Base-by-base conservation (phyloP, 2,797 vertebrate genomes). In the Catostomus latipinnis region DNA sequence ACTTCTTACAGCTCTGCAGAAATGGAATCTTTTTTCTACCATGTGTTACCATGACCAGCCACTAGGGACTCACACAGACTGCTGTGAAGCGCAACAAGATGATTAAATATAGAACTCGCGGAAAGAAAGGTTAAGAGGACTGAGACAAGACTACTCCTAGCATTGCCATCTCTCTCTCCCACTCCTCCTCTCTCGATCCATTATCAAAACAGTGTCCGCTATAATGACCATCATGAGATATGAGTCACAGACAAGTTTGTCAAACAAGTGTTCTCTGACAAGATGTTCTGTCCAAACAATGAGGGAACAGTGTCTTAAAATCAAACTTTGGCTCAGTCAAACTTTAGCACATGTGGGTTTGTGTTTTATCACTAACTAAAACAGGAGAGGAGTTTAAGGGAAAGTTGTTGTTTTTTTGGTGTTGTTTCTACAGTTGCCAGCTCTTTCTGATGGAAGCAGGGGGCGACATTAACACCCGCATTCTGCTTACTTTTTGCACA, bases 391-490 rank as follows among this genome's bases (percentile, higher is more conserved):
- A 69, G 75, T 45, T 71, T 76, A 56, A 49, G 63, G 74, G 45
- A 68, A 57, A 49, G 74, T 67, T 76, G 53, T 76, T 49, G 57
- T 5, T 6, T 34, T 34, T 34, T 34, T 34, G 46, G 67, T 49
- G 57, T 5, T 6, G 62, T 22, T 22, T 22, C 22, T 1, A 65
- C 62, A 46, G 34, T 13, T 12, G 34, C 10, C 34, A 45, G 34
- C 34, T 91, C 90, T 91, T 65, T 4, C 34, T 34, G 4, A 34
- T 2, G 34, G 34, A 34, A 34, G 34, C 34, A 34, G 34, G 34
- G 22, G 34, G 34, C 0, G 34, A 34, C 34, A 34, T 34, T 34
- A 34, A 34, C 34, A 34, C 4, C 34, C 34, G 4, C 34, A 34
- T 34, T 22, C 2, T 22, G 22, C 22, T 22, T 22, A 22, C 22